phyloP scores from a whole-genome alignment of 53 echinoderm and acorn worm genomes.

The Temnopleurus reevesii region DNA sequence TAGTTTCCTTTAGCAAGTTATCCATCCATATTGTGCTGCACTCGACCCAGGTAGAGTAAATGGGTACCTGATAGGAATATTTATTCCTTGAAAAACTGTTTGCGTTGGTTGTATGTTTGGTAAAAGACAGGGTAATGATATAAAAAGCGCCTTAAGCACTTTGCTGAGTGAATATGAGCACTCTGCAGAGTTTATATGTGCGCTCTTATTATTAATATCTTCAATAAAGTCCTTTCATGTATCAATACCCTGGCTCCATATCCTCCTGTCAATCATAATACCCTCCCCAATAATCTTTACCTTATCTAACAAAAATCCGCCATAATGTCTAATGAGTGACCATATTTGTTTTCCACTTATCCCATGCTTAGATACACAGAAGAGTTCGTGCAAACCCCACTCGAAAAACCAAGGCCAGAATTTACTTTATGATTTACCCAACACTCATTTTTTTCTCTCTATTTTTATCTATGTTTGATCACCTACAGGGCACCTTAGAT shows the following conservation, averaged over 20 bases:
- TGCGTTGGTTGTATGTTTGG: too few species aligned
- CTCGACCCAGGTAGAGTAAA: too few species aligned
- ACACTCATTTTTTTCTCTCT: background rate
- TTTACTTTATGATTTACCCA: conserved; percentile 2
- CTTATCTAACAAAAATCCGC: conserved; percentile 22
- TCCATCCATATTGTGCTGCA: too few species aligned
- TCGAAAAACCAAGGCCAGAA: background rate
- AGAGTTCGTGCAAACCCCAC: conserved; percentile 44
- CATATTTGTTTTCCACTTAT: conserved; percentile 31
- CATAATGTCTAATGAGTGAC: conserved; percentile 9
- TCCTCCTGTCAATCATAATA: conserved; percentile 34
- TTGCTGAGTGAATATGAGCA: too few species aligned
- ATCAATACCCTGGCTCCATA: background rate
- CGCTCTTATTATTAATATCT: too few species aligned
- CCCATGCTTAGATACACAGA: conserved; percentile 6
- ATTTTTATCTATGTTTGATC: conserved; percentile 30
- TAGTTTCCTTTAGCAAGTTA: too few species aligned
- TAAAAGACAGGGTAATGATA: too few species aligned
- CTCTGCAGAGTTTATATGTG: too few species aligned
- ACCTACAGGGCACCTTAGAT: background rate
- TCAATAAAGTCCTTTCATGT: conserved; percentile 27
- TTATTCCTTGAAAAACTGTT: too few species aligned
- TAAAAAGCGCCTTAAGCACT: too few species aligned
- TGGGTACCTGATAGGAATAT: too few species aligned
- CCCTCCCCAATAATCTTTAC: background rate